These are phyloP conservation scores for Nettapus auritus DNA, from an alignment of 2,113 vertebrate genomes.

Conservation along the genomic window DNA sequence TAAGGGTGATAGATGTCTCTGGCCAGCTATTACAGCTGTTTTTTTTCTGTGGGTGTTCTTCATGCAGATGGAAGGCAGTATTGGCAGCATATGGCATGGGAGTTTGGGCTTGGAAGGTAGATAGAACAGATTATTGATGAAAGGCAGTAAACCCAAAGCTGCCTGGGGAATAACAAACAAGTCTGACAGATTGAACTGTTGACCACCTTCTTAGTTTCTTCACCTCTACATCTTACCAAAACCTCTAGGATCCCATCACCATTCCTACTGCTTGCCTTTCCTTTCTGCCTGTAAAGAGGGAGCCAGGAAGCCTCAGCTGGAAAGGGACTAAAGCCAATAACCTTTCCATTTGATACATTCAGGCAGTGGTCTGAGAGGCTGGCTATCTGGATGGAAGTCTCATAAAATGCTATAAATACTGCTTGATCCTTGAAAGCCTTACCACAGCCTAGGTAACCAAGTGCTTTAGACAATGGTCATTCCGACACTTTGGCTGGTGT, in stretches of 20 bases:
- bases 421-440: background rate
- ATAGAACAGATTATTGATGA: background rate
- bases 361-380: background rate
- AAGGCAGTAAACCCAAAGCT: conserved; percentile 13
- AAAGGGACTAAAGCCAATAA: background rate
- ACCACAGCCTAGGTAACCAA: background rate
- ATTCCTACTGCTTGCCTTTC: background rate
- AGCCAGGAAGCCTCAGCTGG: background rate
- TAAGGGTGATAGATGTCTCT: conserved; percentile 12
- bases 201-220: background rate
- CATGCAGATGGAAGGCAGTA: background rate
- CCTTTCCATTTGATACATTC: background rate
- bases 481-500: background rate
- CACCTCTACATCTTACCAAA: background rate
- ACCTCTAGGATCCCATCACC: background rate
- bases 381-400: background rate
- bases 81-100: background rate
- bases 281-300: background rate
- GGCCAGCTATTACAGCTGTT: background rate
- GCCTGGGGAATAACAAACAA: background rate
- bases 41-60: background rate
- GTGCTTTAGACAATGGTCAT: background rate
- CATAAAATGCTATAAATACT: background rate
- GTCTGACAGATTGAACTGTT: background rate
- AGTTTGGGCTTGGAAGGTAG: background rate